These are phyloP conservation scores for Rachycentron canadum DNA, from an alignment of 2,797 vertebrate genomes.

Conservation along the genomic window DNA sequence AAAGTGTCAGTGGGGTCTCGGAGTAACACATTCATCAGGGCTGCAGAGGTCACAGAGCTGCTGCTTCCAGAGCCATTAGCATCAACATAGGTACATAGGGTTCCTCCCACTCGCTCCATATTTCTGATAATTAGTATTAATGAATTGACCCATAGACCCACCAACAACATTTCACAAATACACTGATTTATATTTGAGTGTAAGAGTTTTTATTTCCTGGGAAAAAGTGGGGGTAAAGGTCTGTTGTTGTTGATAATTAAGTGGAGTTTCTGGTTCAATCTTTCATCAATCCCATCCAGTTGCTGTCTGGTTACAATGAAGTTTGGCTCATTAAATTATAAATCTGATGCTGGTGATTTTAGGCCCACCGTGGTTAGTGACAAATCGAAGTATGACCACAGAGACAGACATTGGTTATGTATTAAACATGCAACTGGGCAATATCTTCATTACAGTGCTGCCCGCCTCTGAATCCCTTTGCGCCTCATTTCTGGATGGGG, in stretches of 20 bases:
- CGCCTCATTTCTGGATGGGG: slow-evolving; percentile 34
- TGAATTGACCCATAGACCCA: slow-evolving; percentile 39
- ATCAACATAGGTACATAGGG: slow-evolving; percentile 24
- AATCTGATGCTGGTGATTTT: slow-evolving; percentile 7
- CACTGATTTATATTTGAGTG: background rate
- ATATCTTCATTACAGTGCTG: slow-evolving; percentile 39
- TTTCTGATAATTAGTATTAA: slow-evolving; percentile 45
- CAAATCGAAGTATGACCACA: background rate
- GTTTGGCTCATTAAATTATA: slow-evolving; percentile 4
- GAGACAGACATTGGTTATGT: slow-evolving; percentile 2
- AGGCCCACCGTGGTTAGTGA: slow-evolving; percentile 6
- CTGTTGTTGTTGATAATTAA: background rate
- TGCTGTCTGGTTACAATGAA: background rate
- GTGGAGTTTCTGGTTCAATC: background rate
- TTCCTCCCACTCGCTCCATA: slow-evolving; percentile 43
- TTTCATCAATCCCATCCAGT: background rate
- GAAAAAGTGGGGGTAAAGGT: background rate
- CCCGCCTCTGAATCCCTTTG: slow-evolving; percentile 10
- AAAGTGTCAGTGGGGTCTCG: slow-evolving; percentile 31
- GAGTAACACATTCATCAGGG: slow-evolving; percentile 33
- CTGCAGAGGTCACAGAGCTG: slow-evolving; percentile 37
- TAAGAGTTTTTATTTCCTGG: no score
- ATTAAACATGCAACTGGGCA: background rate
- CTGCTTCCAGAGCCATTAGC: slow-evolving; percentile 44
- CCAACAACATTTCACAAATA: slow-evolving; percentile 9